Percentiles rank a stretch among this genome's conserved stretches.
Evolutionary conservation across 2,888 invertebrate species (phyloP).

Genomic region (Sarcophaga carnaria): DNA sequence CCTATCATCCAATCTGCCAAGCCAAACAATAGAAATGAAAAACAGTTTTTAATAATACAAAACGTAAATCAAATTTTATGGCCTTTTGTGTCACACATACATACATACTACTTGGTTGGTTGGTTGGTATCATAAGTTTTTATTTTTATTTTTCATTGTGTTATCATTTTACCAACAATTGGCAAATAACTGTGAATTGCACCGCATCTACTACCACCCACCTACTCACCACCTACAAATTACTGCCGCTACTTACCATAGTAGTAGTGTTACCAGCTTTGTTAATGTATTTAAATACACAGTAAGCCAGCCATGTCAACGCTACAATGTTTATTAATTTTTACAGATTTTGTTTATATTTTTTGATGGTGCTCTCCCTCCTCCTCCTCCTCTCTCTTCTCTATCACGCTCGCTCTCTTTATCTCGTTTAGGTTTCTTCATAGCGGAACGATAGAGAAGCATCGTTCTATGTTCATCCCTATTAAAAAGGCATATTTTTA

Average conservation of each 20-base stretch:
- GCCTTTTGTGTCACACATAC: conserved; percentile 72
- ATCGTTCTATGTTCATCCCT: no score
- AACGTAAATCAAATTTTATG: conserved; percentile 80
- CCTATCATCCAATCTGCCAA: no score
- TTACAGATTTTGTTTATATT: conserved; percentile 10
- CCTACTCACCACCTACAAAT: not conserved
- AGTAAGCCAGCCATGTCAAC: conserved; percentile 48
- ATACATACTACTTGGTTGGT: not conserved
- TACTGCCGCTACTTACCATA: conserved; percentile 15
- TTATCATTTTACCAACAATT: conserved; percentile 44
- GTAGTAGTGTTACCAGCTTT: not conserved
- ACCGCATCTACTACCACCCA: not conserved
- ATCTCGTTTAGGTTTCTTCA: not conserved
- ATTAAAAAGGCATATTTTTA: no score
- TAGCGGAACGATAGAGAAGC: no score
- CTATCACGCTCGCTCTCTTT: not conserved
- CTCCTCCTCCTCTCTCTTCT: not conserved
- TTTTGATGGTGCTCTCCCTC: not conserved
- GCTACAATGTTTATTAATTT: conserved; percentile 49
- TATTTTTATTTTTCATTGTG: not conserved
- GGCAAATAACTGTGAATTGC: conserved; percentile 12
- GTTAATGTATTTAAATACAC: conserved; percentile 12
- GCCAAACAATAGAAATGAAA: conserved; percentile 54
- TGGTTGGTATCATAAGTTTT: conserved; percentile 25
- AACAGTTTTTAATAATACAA: conserved; percentile 74